Percentiles rank a stretch among this genome's conserved stretches.
Conservation (phyloP, 2,797 vertebrate genomes). For the Girardinus metallicus region DNA sequence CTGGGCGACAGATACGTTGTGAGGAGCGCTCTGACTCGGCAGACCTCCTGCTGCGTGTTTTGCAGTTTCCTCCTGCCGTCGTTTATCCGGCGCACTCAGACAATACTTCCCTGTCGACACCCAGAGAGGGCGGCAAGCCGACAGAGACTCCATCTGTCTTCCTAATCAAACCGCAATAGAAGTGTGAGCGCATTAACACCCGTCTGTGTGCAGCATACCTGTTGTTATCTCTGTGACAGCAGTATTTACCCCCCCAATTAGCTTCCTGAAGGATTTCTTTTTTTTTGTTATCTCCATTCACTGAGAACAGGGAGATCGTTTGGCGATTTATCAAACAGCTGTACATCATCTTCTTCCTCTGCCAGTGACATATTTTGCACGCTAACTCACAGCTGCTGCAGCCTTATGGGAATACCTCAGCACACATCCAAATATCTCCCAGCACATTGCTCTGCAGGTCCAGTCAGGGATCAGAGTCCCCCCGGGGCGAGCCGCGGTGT, state of each 20-base stretch:
- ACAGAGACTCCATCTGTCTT: conserved; percentile 74
- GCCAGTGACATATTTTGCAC: neutral
- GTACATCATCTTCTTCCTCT: conserved; percentile 7
- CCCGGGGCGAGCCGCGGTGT: neutral
- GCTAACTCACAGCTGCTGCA: conserved; percentile 25
- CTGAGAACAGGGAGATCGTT: conserved; percentile 14
- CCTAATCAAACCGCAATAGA: conserved; percentile 66
- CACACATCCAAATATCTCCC: conserved; percentile 33
- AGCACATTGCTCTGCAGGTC: conserved; percentile 43
- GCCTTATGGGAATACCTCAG: conserved; percentile 17
- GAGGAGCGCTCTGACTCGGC: conserved; percentile 48
- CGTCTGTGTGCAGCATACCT: conserved; percentile 32
- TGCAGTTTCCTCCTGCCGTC: conserved; percentile 13
- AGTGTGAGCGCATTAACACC: conserved; percentile 43
- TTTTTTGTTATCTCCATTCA: conserved; percentile 13
- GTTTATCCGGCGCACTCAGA: conserved; percentile 27
- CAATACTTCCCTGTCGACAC: conserved; percentile 35
- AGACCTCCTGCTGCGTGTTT: conserved; percentile 58
- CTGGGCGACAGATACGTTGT: conserved; percentile 48
- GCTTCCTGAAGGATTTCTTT: conserved; percentile 17
- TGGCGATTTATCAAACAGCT: conserved; percentile 36
- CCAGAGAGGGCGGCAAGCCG: conserved; percentile 53
- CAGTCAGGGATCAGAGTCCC: conserved; percentile 35
- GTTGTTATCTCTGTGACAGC: conserved; percentile 37
- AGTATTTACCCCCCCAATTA: conserved; percentile 2